phyloP scores from a whole-genome alignment of 2,113 vertebrate genomes.

The Nyctibius bracteatus region DNA sequence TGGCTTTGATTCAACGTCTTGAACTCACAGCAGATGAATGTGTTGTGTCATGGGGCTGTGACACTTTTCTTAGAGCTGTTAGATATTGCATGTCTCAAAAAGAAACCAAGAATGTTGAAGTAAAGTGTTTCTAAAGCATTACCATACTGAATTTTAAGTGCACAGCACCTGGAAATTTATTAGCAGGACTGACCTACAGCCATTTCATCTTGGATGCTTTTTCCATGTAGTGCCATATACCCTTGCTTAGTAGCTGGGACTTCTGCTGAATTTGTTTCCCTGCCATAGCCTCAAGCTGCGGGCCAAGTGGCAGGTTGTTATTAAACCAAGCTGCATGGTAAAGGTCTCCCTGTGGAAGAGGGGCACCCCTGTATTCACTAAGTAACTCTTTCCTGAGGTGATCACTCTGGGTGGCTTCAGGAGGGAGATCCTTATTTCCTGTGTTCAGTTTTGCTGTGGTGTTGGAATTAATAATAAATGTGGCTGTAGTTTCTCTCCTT shows the following conservation, averaged over 20 bases:
- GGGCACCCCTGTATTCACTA: background rate
- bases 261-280: background rate
- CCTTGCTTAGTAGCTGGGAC: background rate
- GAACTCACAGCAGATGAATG: background rate
- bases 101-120: background rate
- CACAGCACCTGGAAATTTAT: background rate
- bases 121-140: background rate
- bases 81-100: background rate
- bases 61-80: background rate
- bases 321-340: background rate
- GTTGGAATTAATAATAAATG: conserved; percentile 10
- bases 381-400: background rate
- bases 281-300: background rate
- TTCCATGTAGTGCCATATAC: background rate
- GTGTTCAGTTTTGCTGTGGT: background rate
- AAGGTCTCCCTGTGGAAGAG: background rate
- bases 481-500: background rate
- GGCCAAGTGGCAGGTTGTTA: background rate
- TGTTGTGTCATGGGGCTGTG: background rate
- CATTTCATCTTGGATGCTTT: background rate
- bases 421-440: background rate
- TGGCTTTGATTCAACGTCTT: background rate
- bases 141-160: background rate
- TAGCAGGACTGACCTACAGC: background rate
- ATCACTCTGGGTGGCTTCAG: background rate